These are phyloP conservation scores for Brachionus asplanchnoidis DNA, from an alignment of 1,140 invertebrate genomes.

Conservation along the genomic window DNA sequence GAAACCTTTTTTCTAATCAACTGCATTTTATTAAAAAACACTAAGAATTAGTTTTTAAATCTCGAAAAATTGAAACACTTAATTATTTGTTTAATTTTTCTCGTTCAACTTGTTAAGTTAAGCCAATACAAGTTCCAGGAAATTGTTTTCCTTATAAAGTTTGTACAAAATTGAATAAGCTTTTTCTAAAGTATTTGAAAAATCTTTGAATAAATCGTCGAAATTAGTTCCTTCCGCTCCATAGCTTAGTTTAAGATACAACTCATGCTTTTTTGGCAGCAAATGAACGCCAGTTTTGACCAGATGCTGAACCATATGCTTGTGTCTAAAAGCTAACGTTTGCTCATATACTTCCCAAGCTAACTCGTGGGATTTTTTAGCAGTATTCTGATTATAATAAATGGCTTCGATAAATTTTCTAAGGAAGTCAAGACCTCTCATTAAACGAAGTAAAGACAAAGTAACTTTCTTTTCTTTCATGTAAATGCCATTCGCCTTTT, in stretches of 20 bases:
- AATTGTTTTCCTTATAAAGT: constrained; percentile 25
- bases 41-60: no score
- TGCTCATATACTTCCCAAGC: constrained; percentile 22
- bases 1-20: no score
- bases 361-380: constrained; percentile 12
- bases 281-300: constrained; percentile 38
- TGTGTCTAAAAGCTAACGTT: constrained; percentile 33
- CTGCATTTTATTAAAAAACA: no score
- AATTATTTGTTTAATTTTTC: not conserved
- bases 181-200: not conserved
- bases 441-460: not conserved
- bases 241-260: not conserved
- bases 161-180: constrained; percentile 28
- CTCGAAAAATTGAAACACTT: no score
- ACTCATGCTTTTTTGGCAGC: constrained; percentile 28
- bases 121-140: constrained; percentile 27
- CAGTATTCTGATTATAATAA: constrained; percentile 23
- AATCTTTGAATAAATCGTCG: not conserved
- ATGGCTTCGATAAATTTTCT: constrained; percentile 14
- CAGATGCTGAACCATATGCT: not conserved
- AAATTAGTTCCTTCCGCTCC: not conserved
- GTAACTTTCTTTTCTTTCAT: not conserved
- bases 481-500: not conserved
- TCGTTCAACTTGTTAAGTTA: not conserved
- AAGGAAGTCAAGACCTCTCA: constrained; percentile 38